Evolutionary conservation across 2,888 invertebrate genomes (phyloP), one percentile per base, ranked within the genome.

Genomic region (Coremacera marginata): DNA sequence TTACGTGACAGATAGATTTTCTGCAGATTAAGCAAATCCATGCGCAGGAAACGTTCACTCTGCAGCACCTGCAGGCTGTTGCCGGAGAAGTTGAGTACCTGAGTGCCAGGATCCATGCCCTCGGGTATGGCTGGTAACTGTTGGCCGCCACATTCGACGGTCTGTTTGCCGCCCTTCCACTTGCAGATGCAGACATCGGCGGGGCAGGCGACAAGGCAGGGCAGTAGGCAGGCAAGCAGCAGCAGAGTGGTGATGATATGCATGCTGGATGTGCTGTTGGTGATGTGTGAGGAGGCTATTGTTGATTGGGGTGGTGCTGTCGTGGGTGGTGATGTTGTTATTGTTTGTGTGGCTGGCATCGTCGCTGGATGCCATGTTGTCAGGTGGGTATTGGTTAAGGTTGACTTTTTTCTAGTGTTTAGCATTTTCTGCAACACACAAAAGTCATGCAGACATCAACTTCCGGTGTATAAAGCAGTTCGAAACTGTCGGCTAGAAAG

Each of bases 121-220:
- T 93, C 93, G 2, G 97, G 97, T 77, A 97, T 93, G 14, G 92
- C 91, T 81, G 94, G 92, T 75, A 97, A 90, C 75, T 93, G 93
- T 86, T 94, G 94, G 80, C 94, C 93, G 70, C 94, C 92, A 89
- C 97, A 97, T 89, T 97, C 96, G 70, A 96, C 96, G 82, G 95
- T 95, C 87, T 96, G 94, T 87, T 97, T 97, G 68, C 97, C 97
- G 86, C 94, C 94, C 89, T 96, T 96, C 97, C 97, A 97, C 88
- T 96, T 96, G 91, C 97, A 97, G 77, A 93, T 91, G 89, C 97
- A 97, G 81, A 93, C 89, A 34, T 89, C 92, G 51, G 92, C 90
- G 34, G 96, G 96, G 87, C 96, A 96, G 70, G 83, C 87, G n/a
- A 31, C 25, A 7, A 63, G 31, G 0, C 31, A 5, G 57, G 49